phyloP scores from a whole-genome alignment of 2,888 invertebrate genomes.

The Ormyrus thymus region DNA sequence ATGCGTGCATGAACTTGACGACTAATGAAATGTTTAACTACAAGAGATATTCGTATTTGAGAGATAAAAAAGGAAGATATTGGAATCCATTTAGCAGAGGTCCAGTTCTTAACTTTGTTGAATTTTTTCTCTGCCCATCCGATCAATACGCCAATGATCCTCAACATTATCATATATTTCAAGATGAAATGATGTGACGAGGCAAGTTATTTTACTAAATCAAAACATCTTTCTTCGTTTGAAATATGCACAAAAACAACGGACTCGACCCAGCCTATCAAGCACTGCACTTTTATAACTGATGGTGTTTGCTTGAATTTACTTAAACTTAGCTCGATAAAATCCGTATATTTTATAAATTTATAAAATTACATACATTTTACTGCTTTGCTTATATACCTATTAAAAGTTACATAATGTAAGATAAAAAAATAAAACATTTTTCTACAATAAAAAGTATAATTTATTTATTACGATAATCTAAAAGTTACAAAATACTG shows the following conservation, averaged over 20 bases:
- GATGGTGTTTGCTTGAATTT: neutral
- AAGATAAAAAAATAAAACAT: constrained; percentile 42
- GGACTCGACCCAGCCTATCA: constrained; percentile 7
- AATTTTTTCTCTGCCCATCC: constrained; percentile 91
- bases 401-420: constrained; percentile 21
- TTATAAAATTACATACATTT: constrained; percentile 36
- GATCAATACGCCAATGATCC: constrained; percentile 85
- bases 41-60: constrained; percentile 91
- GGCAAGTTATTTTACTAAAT: constrained; percentile 20
- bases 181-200: constrained; percentile 77
- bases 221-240: constrained; percentile 7
- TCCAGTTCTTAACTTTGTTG: constrained; percentile 88
- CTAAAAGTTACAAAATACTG: constrained; percentile 42
- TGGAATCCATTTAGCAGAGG: constrained; percentile 95
- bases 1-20: constrained; percentile 94
- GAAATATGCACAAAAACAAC: constrained; percentile 3
- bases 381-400: constrained; percentile 27
- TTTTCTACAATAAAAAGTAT: constrained; percentile 45
- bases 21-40: constrained; percentile 97
- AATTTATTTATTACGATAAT: constrained; percentile 44
- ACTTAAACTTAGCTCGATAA: constrained; percentile 1
- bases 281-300: constrained; percentile 30
- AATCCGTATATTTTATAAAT: constrained; percentile 50
- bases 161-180: constrained; percentile 78
- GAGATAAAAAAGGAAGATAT: constrained; percentile 91